Conservation (phyloP, 2,797 vertebrate species). For the Enteromius viviparus region DNA sequence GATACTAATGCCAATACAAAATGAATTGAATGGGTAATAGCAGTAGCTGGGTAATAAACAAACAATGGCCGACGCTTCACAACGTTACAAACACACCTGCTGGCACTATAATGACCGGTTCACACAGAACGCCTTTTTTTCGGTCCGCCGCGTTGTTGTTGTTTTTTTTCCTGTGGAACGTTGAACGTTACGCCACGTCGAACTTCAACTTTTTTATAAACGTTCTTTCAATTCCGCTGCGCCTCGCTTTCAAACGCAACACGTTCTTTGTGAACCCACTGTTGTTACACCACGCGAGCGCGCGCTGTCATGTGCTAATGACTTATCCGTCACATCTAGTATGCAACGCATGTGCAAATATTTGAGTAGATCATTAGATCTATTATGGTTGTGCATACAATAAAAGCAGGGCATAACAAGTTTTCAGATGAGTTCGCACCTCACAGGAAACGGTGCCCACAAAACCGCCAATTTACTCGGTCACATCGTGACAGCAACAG, state of each 20-base stretch:
- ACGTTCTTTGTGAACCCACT: neutral
- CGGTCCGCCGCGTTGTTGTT: neutral
- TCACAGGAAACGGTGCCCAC: conserved; percentile 28
- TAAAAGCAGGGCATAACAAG: neutral
- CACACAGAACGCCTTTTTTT: neutral
- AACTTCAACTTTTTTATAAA: neutral
- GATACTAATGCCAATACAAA: conserved; percentile 29
- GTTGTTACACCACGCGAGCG: neutral
- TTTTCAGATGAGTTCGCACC: conserved; percentile 5
- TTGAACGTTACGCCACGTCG: neutral
- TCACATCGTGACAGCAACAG: neutral
- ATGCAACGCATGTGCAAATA: neutral
- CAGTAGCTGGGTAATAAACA: conserved; percentile 38
- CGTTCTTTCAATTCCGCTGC: neutral
- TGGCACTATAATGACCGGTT: neutral
- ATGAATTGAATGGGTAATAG: conserved; percentile 42
- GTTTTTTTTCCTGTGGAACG: neutral
- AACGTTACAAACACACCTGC: conserved; percentile 12
- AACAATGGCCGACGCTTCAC: conserved; percentile 26
- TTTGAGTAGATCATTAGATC: neutral
- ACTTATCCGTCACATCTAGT: neutral
- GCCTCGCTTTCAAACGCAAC: neutral
- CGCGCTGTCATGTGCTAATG: neutral
- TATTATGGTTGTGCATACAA: neutral
- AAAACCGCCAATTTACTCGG: neutral